Evolutionary conservation across 2,888 invertebrate genomes (phyloP), one percentile per base, ranked within the genome.

Genomic region (Merodon equestris): DNA sequence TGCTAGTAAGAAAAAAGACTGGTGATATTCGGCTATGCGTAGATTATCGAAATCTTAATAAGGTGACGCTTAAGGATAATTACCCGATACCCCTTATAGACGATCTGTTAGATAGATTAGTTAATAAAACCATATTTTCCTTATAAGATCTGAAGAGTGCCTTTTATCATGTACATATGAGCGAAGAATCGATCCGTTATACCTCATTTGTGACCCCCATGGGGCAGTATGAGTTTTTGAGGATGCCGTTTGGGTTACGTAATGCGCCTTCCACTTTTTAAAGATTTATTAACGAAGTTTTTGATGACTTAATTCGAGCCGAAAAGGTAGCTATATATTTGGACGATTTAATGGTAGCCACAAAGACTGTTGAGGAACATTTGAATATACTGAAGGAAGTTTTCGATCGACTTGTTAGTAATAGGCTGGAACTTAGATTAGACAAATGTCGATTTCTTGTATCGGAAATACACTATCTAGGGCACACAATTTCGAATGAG

Each of bases 161-260:
- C n/a, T n/a, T n/a, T n/a, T n/a, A n/a, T n/a, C n/a, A n/a, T n/a
- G n/a, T n/a, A n/a, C n/a, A n/a, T n/a, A n/a, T n/a, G n/a, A n/a
- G n/a, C n/a, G n/a, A n/a, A n/a, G n/a, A n/a, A n/a, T n/a, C n/a
- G n/a, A n/a, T n/a, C n/a, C n/a, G n/a, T n/a, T n/a, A n/a, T n/a
- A n/a, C n/a, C n/a, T n/a, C n/a, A 27, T 27, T 27, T 27, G 27
- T 27, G 7, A 27, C 27, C 7, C 27, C 27, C 7, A 27, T 27
- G 27, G 27, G 36, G 34, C 42, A 56, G 18, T 42, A 40, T 12
- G 56, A 56, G 18, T 56, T 56, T 42, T 42, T 56, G 18, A 56
- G 44, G 10, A 60, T 60, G 60, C 60, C 60, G 14, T 58, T 58
- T 13, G 47, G 58, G 14, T 15, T 58, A 3, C 18, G 15, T 9